A percentile compares a stretch with the other conserved stretches of the same genome.
These are phyloP conservation scores for Elymnias hypermnestra DNA, from an alignment of 1,140 invertebrate species.

Conservation along the genomic window DNA sequence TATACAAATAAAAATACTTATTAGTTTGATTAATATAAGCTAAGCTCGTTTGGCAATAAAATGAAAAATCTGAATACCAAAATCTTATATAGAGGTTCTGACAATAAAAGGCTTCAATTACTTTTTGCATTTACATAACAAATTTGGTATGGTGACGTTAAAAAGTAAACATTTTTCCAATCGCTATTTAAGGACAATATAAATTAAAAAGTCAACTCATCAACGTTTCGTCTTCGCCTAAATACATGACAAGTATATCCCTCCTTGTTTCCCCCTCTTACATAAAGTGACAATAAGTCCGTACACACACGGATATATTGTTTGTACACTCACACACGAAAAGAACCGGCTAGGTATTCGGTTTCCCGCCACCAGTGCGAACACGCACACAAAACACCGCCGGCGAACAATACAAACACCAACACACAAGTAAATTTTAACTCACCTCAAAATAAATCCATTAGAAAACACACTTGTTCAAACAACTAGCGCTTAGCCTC, in stretches of 20 bases:
- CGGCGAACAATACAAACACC: constrained; percentile 74
- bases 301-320: constrained; percentile 43
- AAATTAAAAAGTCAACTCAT: constrained; percentile 73
- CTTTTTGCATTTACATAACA: constrained; percentile 2
- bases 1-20: too few species aligned
- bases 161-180: not conserved
- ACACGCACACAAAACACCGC: constrained; percentile 71
- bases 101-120: constrained; percentile 1
- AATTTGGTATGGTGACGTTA: not conserved
- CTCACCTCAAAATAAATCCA: constrained; percentile 77
- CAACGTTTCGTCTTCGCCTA: constrained; percentile 68
- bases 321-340: constrained; percentile 61
- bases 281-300: constrained; percentile 71
- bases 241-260: constrained; percentile 73
- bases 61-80: too few species aligned
- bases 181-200: constrained; percentile 30
- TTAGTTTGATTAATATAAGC: too few species aligned
- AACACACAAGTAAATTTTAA: constrained; percentile 75
- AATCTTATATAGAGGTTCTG: not conserved
- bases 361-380: constrained; percentile 72
- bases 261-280: constrained; percentile 60
- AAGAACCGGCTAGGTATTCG: constrained; percentile 65
- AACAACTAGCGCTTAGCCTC: constrained; percentile 75
- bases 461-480: constrained; percentile 76
- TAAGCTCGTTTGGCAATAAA: too few species aligned